Conservation (phyloP, 1,140 invertebrate species). For the Yoshiicerus persimilis region DNA sequence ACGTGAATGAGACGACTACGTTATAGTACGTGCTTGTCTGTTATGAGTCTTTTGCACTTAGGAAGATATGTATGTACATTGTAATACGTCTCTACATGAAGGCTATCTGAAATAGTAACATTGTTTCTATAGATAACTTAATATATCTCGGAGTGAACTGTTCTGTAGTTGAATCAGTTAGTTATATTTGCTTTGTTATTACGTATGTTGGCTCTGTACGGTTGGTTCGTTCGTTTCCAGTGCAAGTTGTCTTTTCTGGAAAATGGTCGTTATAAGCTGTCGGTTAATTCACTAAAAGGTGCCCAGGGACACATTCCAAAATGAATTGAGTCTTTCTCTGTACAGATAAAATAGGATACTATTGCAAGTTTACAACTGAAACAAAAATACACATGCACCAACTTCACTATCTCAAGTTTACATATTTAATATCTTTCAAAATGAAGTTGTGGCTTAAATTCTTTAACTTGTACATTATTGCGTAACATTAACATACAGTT, state of each 20-base stretch:
- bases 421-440: background rate
- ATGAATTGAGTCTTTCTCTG: conserved; percentile 16
- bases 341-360: background rate
- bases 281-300: conserved; percentile 42
- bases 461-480: background rate
- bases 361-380: background rate
- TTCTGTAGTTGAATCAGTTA: background rate
- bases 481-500: background rate
- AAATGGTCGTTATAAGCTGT: conserved; percentile 35
- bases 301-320: conserved; percentile 33
- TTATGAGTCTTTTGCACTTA: background rate
- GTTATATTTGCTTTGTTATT: background rate
- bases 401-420: background rate
- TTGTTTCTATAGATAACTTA: too few relatives aligned
- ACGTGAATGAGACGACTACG: background rate
- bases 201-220: background rate
- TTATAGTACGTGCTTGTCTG: background rate
- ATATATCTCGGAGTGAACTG: background rate
- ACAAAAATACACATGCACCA: background rate
- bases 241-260: background rate
- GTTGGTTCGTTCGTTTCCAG: background rate
- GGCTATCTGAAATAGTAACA: background rate
- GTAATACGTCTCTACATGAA: background rate
- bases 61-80: background rate
- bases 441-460: background rate